phyloP scores from a whole-genome alignment of 2,113 vertebrate genomes.

The Odocoileus virginianus region DNA sequence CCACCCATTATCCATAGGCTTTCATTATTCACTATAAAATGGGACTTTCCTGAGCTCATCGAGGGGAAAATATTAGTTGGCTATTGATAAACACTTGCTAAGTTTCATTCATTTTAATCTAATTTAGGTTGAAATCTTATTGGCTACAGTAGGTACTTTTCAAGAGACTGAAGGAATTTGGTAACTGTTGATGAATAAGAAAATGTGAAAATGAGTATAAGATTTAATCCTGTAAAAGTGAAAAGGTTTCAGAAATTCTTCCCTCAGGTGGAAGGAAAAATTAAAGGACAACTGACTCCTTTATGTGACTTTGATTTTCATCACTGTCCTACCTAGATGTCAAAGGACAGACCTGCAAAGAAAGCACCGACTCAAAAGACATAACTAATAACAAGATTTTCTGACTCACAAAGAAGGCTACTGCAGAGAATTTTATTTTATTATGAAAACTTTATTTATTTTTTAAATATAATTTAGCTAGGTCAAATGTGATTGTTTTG shows the following conservation, averaged over 20 bases:
- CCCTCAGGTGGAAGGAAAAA: neutral
- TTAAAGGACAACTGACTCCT: neutral
- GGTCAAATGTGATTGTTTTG: neutral
- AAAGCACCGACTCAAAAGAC: neutral
- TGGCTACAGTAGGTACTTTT: neutral
- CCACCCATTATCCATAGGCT: neutral
- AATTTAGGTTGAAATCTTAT: neutral
- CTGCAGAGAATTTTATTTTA: neutral
- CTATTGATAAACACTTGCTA: neutral
- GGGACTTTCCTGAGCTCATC: neutral
- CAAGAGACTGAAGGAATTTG: neutral
- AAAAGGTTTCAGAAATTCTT: conserved; percentile 10
- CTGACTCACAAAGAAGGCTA: neutral
- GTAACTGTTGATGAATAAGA: neutral
- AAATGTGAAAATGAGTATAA: neutral
- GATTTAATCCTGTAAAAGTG: neutral
- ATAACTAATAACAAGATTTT: neutral
- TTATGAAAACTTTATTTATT: neutral
- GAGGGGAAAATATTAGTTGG: neutral
- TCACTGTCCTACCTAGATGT: neutral
- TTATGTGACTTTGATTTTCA: neutral
- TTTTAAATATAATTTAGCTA: neutral
- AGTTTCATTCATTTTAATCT: conserved; percentile 21
- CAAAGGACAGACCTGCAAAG: neutral
- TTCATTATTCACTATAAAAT: neutral